Conservation (phyloP, 2,797 vertebrate species). For the Gobio occitaniae region DNA sequence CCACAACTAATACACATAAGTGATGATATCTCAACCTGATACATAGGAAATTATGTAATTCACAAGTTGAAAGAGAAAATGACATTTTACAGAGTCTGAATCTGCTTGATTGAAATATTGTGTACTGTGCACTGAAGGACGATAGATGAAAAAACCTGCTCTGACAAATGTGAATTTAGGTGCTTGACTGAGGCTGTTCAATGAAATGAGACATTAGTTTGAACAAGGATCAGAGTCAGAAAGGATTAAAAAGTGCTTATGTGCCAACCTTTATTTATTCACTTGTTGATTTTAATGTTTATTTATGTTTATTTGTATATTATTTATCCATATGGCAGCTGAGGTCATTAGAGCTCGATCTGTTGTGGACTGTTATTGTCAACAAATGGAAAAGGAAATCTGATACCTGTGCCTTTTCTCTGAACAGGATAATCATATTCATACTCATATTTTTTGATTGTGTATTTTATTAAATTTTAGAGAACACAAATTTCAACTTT, state of each 20-base stretch:
- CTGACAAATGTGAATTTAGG: conserved; percentile 9
- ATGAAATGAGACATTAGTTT: background rate
- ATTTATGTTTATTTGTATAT: conserved; percentile 75
- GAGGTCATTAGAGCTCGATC: conserved; percentile 66
- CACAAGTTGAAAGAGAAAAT: background rate
- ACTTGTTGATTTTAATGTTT: conserved; percentile 74
- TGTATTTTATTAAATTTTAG: conserved; percentile 66
- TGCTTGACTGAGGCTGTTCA: background rate
- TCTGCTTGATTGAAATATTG: background rate
- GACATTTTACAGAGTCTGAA: background rate
- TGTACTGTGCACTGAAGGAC: background rate
- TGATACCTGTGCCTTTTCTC: conserved; percentile 80
- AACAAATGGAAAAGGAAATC: conserved; percentile 58
- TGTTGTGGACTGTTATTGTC: conserved; percentile 33
- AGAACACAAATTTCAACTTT: conserved; percentile 53
- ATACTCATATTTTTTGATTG: conserved; percentile 71
- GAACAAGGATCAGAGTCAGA: conserved; percentile 5
- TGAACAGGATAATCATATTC: conserved; percentile 73
- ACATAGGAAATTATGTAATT: background rate
- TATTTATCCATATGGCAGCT: conserved; percentile 82
- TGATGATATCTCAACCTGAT: background rate
- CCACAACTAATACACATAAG: conserved; percentile 3
- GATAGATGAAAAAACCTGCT: background rate
- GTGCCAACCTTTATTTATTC: conserved; percentile 78
- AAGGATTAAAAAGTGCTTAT: conserved; percentile 59